Evolutionary conservation across 2,797 vertebrate species (phyloP), one percentile per base, ranked within the genome.

Genomic region (Neoniphon sammara): DNA sequence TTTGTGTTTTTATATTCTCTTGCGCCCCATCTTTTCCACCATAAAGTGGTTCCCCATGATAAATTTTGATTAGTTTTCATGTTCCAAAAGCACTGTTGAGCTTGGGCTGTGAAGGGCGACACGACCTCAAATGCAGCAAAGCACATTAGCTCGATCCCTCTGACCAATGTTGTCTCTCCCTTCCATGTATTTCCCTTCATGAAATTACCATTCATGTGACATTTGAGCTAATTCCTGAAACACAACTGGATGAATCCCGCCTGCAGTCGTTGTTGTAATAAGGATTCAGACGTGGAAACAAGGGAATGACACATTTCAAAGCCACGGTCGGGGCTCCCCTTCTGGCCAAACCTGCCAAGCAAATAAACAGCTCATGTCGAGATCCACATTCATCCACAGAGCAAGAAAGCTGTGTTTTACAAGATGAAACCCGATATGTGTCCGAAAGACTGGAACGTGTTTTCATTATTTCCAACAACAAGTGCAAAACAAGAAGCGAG

Each of bases 201-300:
- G 78, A 85, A 78, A 81, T 80, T 80, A 85, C 71, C 84, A 86
- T 86, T 93, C 82, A 81, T 87, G 68, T 76, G 81, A 89, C 73
- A 90, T 89, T 89, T 81, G 44, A 85, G 82, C 76, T 88, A 77
- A 87, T 92, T 92, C 47, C 42, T 87, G 73, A 80, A 84, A 74
- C 75, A 73, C 77, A 82, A 69, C 66, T 58, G 70, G 74, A 83
- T 62, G 64, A 86, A 75, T 84, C 66, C 60, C 65, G 80, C 87
- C 83, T 77, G 80, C 66, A 65, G 78, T 59, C 58, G 47, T 78
- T 58, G 82, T 68, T 60, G 54, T 85, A 84, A 89, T 88, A 82
- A 89, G 81, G 78, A 81, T 79, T 84, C 23, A 25, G 70, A 73
- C 65, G 72, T 81, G 76, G 53, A 50, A 75, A 66, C 34, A 66